Evolutionary conservation across 2,113 vertebrate genomes (phyloP), one percentile per base, ranked within the genome.

Genomic region (Porphyrio hochstetteri): DNA sequence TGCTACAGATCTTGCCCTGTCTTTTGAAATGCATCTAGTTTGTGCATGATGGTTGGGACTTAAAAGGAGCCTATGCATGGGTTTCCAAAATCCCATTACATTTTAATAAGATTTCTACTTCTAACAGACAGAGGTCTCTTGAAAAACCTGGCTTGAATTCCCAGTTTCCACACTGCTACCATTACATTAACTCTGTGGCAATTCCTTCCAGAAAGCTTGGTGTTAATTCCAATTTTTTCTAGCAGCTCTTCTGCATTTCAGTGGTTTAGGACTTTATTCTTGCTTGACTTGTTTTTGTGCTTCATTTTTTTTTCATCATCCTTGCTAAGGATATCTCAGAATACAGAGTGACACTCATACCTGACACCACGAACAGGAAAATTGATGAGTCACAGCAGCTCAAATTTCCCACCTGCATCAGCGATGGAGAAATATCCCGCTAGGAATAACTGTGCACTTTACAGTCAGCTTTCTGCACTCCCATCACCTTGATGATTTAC

Each of bases 321-420:
- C 19, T 82, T 90, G 42, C 68, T 88, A 75, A 75, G 79, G 75
- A 77, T 91, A 77, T 88, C 68, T 91, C 84, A 0, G 5, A 90
- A 93, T 86, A 67, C 23, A 82, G 81, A 91, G 38, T 87, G 92
- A 86, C 88, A 88, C 24, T 91, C 48, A 82, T 91, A 87, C 44
- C 53, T 95, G 81, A 85, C 89, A 94, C 89, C 72, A 71, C 21
- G 61, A 92, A 88, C 80, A 94, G 53, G 76, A 90, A 96, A 96
- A 91, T 2, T 82, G 95, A 84, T 94, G 93, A 96, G 86, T 96
- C 92, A 95, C 72, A 94, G 82, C 35, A 57, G 9, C 53, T 90
- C 35, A 10, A 50, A 40, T 84, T 88, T 81, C 92, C 60, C 72
- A 76, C 44, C 46, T 86, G 64, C 86, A 90, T 67, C 80, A 65